Evolutionary conservation across 2,888 invertebrate species (phyloP), one percentile per base, ranked within the genome.

Genomic region (Drosophila stalkeri): DNA sequence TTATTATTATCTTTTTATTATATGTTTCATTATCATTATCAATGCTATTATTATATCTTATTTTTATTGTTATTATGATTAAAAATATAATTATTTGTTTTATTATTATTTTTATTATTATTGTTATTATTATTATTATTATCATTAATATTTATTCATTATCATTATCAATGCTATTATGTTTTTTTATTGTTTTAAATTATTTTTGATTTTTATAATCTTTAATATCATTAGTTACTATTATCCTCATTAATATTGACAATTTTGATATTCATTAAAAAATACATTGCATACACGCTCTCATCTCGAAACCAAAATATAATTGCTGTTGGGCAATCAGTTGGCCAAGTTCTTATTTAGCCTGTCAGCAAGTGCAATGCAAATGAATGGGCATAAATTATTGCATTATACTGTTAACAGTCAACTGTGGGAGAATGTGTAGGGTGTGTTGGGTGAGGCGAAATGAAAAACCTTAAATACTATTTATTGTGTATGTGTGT

Each of bases 311-410:
- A 1, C 33, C 35, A 4, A 27, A 65, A 27, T 6, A 27, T 75
- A 72, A 76, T 86, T 87, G 72, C 76, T 56, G 68, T 67, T 68
- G 27, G 81, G 86, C 77, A 75, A 82, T 75, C 83, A 75, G 69
- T 82, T 80, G 86, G 73, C 64, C 47, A 56, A 55, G 49, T 64
- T 64, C 37, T 74, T 78, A 74, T 64, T 74, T 67, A 56, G 70
- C 66, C 73, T 78, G 85, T 81, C 82, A 64, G 76, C 86, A 20
- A 65, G 56, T 49, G 76, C 80, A 71, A 65, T 82, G 72, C 60
- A 78, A 83, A 78, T 77, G 82, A 85, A 79, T 63, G 78, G 59
- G 59, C 67, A 85, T 83, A 83, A 85, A 86, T 85, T 86, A 88
- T 88, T 81, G 84, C 86, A 78, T 74, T 86, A 77, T 72, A 77